Evolutionary conservation across 1,140 invertebrate species (phyloP).

Genomic region (Aricia agestis): DNA sequence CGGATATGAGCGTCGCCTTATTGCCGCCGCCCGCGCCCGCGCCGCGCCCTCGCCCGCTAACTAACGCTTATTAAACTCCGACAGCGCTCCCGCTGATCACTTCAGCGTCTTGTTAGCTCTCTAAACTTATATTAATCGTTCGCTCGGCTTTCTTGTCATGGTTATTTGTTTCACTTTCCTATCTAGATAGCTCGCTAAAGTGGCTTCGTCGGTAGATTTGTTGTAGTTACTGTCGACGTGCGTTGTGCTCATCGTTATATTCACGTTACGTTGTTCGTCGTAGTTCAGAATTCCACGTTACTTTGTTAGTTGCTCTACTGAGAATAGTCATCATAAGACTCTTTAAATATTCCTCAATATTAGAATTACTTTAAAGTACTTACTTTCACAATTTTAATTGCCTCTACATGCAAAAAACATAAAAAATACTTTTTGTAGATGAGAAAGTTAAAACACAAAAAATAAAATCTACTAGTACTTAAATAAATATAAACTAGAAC

Average conservation of each 20-base stretch:
- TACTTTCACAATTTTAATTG: too few relatives aligned
- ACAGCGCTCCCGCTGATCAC: constrained; percentile 71
- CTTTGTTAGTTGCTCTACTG: too few relatives aligned
- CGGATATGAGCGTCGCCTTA: constrained; percentile 68
- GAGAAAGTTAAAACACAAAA: too few relatives aligned
- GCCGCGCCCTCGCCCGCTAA: constrained; percentile 56
- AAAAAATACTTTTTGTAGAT: too few relatives aligned
- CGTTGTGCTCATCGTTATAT: neutral
- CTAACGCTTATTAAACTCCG: constrained; percentile 75
- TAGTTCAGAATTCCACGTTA: neutral
- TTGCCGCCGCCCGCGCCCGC: constrained; percentile 38
- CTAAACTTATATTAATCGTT: constrained; percentile 74
- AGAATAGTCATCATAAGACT: too few relatives aligned
- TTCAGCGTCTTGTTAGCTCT: constrained; percentile 71
- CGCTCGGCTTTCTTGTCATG: constrained; percentile 38
- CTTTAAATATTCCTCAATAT: too few relatives aligned
- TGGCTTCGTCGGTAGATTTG: constrained; percentile 21
- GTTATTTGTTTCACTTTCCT: constrained; percentile 51
- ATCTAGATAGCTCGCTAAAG: constrained; percentile 28
- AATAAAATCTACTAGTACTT: neutral
- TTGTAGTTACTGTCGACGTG: neutral
- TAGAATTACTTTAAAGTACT: too few relatives aligned
- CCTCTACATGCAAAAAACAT: too few relatives aligned
- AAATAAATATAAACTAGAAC: neutral
- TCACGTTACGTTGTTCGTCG: neutral